Conservation (phyloP, 2,888 invertebrate species). For the Scaptomyza parva region DNA sequence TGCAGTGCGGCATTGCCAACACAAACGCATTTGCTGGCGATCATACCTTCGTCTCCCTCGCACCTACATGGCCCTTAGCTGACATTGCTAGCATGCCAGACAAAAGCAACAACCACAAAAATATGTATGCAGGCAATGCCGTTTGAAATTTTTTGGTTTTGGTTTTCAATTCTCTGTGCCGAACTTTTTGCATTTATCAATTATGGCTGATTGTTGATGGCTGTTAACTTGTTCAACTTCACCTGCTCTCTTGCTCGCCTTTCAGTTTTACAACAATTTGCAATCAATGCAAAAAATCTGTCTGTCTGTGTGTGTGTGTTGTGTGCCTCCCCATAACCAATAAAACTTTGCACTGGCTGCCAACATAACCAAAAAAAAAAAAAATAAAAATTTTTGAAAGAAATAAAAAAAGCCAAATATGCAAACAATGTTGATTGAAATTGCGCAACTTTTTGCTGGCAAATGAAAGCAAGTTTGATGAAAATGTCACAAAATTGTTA, state of each 20-base stretch:
- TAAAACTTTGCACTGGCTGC: conserved; percentile 44
- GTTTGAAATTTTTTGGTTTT: background rate
- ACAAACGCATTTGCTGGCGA: background rate
- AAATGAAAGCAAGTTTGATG: conserved; percentile 17
- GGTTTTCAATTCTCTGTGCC: conserved; percentile 14
- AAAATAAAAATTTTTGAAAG: conserved; percentile 6
- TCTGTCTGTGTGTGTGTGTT: conserved; percentile 16
- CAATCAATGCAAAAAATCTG: conserved; percentile 41
- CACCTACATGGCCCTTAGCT: background rate
- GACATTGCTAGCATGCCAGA: conserved; percentile 11
- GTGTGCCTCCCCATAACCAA: conserved; percentile 19
- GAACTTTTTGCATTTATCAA: conserved; percentile 52
- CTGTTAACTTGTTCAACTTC: conserved; percentile 36
- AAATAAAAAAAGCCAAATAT: conserved; percentile 1
- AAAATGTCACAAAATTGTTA: conserved; percentile 23
- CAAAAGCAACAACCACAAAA: background rate
- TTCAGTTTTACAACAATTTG: conserved; percentile 35
- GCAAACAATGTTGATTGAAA: conserved; percentile 29
- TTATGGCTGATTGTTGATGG: conserved; percentile 46
- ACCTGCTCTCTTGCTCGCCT: conserved; percentile 16
- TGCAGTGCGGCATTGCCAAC: background rate
- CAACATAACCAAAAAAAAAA: conserved; percentile 16
- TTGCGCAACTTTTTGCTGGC: conserved; percentile 22
- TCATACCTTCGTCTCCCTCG: conserved; percentile 3
- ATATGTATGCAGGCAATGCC: background rate